phyloP scores from a whole-genome alignment of 2,888 invertebrate genomes.

The Pedicia rivosa region DNA sequence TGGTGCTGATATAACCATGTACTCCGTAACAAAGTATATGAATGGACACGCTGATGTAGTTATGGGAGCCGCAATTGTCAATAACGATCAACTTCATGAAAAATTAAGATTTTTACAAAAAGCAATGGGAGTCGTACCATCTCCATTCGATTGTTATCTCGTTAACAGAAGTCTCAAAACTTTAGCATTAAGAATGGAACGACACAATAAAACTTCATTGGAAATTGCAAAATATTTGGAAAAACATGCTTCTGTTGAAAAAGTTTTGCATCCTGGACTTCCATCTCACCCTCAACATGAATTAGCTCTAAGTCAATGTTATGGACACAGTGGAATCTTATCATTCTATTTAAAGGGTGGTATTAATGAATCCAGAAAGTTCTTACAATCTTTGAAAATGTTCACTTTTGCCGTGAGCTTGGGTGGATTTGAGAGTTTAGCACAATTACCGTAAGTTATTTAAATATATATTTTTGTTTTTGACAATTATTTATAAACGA shows the following conservation, averaged over 20 bases:
- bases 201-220: conserved; percentile 59
- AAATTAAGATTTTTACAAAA: conserved; percentile 66
- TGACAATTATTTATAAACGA: conserved; percentile 9
- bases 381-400: conserved; percentile 53
- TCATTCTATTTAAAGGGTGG: conserved; percentile 66
- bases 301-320: conserved; percentile 54
- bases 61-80: conserved; percentile 71
- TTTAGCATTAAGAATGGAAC: conserved; percentile 68
- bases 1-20: conserved; percentile 72
- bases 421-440: conserved; percentile 79
- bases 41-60: conserved; percentile 89
- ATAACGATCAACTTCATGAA: conserved; percentile 46
- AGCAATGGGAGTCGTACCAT: conserved; percentile 77
- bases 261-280: conserved; percentile 61
- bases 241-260: conserved; percentile 52
- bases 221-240: conserved; percentile 61
- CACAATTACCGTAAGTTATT: conserved; percentile 68
- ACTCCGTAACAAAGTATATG: conserved; percentile 86
- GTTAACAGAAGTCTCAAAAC: conserved; percentile 82
- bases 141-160: conserved; percentile 82
- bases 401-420: conserved; percentile 77
- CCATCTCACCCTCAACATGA: conserved; percentile 66
- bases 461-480: not conserved
- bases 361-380: conserved; percentile 45
- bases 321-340: conserved; percentile 75